A percentile compares a stretch with the other conserved stretches of the same genome.
Conservation (phyloP, 2,113 vertebrate species). For the Trinectes maculatus region DNA sequence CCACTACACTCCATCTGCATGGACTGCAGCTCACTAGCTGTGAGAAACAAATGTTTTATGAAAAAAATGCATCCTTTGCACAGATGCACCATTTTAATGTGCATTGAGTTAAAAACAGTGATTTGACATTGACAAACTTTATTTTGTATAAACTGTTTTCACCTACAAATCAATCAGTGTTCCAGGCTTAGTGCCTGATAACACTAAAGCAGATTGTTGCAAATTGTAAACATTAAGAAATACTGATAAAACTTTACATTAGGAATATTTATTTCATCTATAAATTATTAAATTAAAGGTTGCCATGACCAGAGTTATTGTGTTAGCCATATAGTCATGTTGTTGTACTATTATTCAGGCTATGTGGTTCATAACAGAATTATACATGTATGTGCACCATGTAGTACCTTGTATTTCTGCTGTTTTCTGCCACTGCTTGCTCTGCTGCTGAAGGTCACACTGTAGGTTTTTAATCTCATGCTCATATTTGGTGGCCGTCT, state of each 20-base stretch:
- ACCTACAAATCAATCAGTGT: no score
- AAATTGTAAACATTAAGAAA: not conserved
- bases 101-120: no score
- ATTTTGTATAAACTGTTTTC: no score
- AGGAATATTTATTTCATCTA: not conserved
- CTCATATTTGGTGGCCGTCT: conserved; percentile 89
- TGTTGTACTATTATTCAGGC: not conserved
- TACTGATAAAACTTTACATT: not conserved
- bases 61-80: not conserved
- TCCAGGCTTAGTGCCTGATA: no score
- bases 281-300: not conserved
- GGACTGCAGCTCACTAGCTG: conserved; percentile 89
- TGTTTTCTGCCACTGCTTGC: conserved; percentile 89
- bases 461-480: conserved; percentile 88
- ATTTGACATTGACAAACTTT: not conserved
- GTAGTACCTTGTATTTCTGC: conserved; percentile 87
- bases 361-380: no score
- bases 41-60: conserved; percentile 5
- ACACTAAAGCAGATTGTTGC: no score
- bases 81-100: conserved; percentile 10
- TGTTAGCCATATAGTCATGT: not conserved
- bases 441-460: conserved; percentile 87
- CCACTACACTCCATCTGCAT: conserved; percentile 86
- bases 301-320: not conserved
- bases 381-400: not conserved